Conservation (phyloP, 2,888 invertebrate species). For the Mantis religiosa region DNA sequence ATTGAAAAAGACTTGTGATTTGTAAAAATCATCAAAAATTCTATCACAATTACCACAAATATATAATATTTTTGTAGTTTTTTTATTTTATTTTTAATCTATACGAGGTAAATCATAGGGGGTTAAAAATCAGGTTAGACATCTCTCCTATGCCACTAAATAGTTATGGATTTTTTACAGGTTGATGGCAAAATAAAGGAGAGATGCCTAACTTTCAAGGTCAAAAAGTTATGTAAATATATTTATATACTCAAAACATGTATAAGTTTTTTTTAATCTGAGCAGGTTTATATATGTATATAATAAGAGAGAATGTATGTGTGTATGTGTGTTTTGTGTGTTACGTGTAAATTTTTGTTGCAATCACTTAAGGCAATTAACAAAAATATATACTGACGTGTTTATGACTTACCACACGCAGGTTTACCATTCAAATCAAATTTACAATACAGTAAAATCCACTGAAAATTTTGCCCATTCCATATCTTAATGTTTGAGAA, state of each 20-base stretch:
- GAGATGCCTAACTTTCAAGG: slow-evolving; percentile 27
- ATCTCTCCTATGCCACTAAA: slow-evolving; percentile 22
- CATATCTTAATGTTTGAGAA: neutral
- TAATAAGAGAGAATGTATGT: slow-evolving; percentile 31
- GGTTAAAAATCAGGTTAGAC: slow-evolving; percentile 29
- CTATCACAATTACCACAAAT: slow-evolving; percentile 55
- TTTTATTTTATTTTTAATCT: slow-evolving; percentile 19
- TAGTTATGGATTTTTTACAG: slow-evolving; percentile 13
- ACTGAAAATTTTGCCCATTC: slow-evolving; percentile 3
- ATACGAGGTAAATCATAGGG: slow-evolving; percentile 32
- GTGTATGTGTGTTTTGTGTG: slow-evolving; percentile 9
- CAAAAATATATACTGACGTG: slow-evolving; percentile 32
- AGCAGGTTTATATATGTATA: slow-evolving; percentile 33
- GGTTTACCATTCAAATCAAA: slow-evolving; percentile 13
- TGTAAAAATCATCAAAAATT: slow-evolving; percentile 66
- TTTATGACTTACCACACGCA: slow-evolving; percentile 12
- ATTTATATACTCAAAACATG: slow-evolving; percentile 34
- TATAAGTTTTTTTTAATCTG: slow-evolving; percentile 33
- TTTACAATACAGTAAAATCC: slow-evolving; percentile 15
- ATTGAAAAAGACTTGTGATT: slow-evolving; percentile 52
- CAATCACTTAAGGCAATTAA: slow-evolving; percentile 34
- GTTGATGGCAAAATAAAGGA: slow-evolving; percentile 17
- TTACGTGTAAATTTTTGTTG: slow-evolving; percentile 34
- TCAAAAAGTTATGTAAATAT: slow-evolving; percentile 36
- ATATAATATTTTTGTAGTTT: slow-evolving; percentile 32